Percentiles rank a stretch among this genome's conserved stretches.
Conservation (phyloP, 2,888 invertebrate species). For the Creontiades dilutus region DNA sequence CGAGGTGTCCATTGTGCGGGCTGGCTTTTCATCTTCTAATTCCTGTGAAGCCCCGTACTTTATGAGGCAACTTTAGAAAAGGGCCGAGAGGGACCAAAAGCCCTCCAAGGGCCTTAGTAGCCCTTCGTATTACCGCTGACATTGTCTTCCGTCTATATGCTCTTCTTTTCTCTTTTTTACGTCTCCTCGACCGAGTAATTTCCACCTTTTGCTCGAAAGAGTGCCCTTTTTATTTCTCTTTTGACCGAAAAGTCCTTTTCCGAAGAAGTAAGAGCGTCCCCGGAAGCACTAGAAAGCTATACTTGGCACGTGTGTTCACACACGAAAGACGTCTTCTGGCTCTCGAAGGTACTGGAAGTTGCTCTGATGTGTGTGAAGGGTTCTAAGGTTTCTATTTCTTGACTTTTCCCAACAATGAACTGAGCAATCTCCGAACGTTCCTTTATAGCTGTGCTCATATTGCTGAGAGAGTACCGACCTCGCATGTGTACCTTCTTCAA, state of each 20-base stretch:
- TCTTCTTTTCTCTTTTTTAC: neutral
- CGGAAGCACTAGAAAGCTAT: neutral
- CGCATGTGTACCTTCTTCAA: no score
- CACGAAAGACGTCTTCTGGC: no score
- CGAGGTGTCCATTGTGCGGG: conserved; percentile 41
- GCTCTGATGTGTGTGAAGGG: no score
- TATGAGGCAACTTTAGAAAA: conserved; percentile 57
- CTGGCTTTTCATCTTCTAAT: conserved; percentile 59
- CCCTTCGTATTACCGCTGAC: neutral
- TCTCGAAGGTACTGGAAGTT: no score
- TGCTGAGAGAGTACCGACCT: no score
- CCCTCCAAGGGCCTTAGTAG: conserved; percentile 35
- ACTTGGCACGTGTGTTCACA: no score
- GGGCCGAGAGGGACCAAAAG: conserved; percentile 34
- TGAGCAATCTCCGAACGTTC: no score
- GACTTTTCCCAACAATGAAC: no score
- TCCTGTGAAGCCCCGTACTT: conserved; percentile 47
- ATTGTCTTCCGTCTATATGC: conserved; percentile 26
- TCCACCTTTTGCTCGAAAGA: neutral
- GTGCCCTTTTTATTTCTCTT: conserved; percentile 25
- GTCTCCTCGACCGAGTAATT: neutral
- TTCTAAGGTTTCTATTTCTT: no score
- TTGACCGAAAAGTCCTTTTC: conserved; percentile 41
- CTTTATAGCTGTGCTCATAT: no score
- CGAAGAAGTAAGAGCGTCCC: neutral